Percentiles rank a stretch among this genome's conserved stretches.
Evolutionary conservation across 64 coral and sea anemone species (phyloP).

Genomic region (Montipora capricornis): DNA sequence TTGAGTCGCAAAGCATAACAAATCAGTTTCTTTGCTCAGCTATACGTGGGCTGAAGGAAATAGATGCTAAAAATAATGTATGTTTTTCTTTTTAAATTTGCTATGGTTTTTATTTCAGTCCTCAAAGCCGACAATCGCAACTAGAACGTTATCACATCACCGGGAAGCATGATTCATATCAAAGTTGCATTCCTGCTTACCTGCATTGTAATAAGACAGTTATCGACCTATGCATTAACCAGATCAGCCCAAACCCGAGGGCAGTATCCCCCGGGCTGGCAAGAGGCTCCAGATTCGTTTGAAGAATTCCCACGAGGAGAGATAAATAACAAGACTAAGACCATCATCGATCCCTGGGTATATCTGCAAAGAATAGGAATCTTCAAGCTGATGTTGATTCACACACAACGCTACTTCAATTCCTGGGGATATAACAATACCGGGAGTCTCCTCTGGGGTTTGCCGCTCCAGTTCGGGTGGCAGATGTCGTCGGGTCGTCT

Average conservation of each 20-base stretch:
- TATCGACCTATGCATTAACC: constrained; percentile 15
- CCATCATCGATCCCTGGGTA: constrained; percentile 72
- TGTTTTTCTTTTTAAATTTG: no score
- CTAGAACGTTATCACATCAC: background rate
- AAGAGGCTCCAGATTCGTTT: constrained; percentile 37
- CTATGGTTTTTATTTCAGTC: background rate
- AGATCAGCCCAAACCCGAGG: background rate
- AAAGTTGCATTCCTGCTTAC: background rate
- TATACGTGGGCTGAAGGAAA: no score
- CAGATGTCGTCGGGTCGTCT: constrained; percentile 72
- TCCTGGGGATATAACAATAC: constrained; percentile 89
- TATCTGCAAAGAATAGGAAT: constrained; percentile 79
- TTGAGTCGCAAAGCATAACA: no score
- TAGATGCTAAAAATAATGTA: no score
- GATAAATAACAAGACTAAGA: constrained; percentile 25
- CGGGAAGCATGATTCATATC: background rate
- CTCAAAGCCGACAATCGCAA: background rate
- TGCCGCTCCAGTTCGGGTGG: constrained; percentile 93
- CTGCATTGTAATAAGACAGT: background rate
- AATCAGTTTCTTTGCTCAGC: no score
- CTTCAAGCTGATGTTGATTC: constrained; percentile 69
- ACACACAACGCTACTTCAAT: constrained; percentile 65
- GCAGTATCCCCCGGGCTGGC: constrained; percentile 77
- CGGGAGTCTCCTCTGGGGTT: constrained; percentile 88
- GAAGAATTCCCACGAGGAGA: constrained; percentile 68